A percentile compares a stretch with the other conserved stretches of the same genome.
Evolutionary conservation across 2,113 vertebrate species (phyloP).

Genomic region (Protobothrops mucrosquamatus): DNA sequence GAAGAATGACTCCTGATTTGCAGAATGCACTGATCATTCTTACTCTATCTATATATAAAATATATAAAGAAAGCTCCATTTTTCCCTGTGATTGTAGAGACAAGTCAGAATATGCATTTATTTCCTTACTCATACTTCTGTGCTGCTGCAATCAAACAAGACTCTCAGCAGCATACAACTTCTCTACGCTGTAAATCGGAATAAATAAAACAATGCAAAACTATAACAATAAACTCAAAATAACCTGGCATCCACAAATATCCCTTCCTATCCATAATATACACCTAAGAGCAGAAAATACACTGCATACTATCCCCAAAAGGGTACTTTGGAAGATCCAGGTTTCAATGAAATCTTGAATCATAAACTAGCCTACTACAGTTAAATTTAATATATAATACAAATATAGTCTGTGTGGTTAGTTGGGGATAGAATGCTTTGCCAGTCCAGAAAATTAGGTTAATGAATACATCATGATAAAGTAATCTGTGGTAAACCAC

Average conservation of each 20-base stretch:
- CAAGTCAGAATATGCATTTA: neutral
- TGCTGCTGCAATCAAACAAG: neutral
- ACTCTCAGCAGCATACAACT: neutral
- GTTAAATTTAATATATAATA: neutral
- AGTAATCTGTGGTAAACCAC: neutral
- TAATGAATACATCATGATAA: neutral
- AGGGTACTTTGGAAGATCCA: neutral
- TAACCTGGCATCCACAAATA: neutral
- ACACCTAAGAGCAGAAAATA: neutral
- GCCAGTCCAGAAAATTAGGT: neutral
- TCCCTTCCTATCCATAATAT: neutral
- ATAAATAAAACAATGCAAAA: neutral
- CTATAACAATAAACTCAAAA: neutral
- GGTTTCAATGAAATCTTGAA: neutral
- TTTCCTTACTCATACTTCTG: neutral
- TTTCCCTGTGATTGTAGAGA: neutral
- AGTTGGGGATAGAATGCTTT: neutral
- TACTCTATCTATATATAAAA: neutral
- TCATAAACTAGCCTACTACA: neutral
- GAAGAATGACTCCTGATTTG: neutral
- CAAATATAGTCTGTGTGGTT: neutral
- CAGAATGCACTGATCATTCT: neutral
- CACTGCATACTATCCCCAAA: neutral
- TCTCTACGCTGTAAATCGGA: neutral
- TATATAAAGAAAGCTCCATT: neutral